Conservation (phyloP, 1,140 invertebrate species). For the Babylonia areolata region DNA sequence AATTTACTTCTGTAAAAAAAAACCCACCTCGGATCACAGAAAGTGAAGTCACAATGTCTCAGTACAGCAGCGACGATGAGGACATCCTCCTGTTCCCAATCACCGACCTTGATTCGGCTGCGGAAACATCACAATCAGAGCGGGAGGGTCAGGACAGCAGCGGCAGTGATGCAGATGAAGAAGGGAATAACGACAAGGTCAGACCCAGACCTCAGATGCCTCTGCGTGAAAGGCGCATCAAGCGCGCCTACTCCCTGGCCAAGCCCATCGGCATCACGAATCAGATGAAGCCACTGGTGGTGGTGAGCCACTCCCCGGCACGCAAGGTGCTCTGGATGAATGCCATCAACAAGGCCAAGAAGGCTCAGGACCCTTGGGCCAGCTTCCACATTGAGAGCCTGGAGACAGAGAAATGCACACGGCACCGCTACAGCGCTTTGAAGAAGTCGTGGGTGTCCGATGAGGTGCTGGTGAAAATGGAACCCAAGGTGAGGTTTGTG, state of each 20-base stretch:
- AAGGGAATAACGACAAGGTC: constrained; percentile 31
- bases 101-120: constrained; percentile 50
- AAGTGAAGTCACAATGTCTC: constrained; percentile 18
- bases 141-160: constrained; percentile 28
- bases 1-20: neutral
- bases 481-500: constrained; percentile 65
- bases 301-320: neutral
- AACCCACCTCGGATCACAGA: neutral
- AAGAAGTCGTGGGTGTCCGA: constrained; percentile 69
- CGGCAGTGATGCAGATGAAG: constrained; percentile 44
- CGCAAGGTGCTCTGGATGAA: constrained; percentile 52
- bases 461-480: constrained; percentile 70
- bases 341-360: constrained; percentile 55
- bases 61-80: constrained; percentile 45
- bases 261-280: constrained; percentile 48
- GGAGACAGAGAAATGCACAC: constrained; percentile 58
- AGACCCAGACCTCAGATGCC: constrained; percentile 60
- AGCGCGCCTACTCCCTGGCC: constrained; percentile 46
- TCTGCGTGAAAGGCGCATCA: constrained; percentile 60
- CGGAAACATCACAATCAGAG: constrained; percentile 47
- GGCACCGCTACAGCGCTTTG: constrained; percentile 71
- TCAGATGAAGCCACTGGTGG: constrained; percentile 15
- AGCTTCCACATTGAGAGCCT: constrained; percentile 67
- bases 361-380: constrained; percentile 66
- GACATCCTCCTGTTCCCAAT: constrained; percentile 61